Conservation (phyloP, 2,797 vertebrate genomes). For the Ctenopoma kingsleyae region DNA sequence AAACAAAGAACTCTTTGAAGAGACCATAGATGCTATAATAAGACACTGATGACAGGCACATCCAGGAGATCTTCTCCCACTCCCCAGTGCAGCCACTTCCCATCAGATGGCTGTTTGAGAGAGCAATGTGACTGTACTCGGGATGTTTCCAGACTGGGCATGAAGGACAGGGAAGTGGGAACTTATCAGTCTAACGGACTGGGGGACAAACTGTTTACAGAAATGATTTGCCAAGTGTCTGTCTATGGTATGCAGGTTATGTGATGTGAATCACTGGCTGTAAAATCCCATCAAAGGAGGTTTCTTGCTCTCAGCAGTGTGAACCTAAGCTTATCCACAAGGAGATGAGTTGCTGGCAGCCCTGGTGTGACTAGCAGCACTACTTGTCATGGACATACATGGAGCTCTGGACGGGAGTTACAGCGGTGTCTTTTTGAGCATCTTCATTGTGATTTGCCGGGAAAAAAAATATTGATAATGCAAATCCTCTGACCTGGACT, state of each 20-base stretch:
- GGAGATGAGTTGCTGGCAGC: slow-evolving; percentile 64
- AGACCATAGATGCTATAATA: slow-evolving; percentile 77
- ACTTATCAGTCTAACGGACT: slow-evolving; percentile 32
- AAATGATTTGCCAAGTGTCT: slow-evolving; percentile 59
- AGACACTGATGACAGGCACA: slow-evolving; percentile 83
- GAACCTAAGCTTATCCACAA: slow-evolving; percentile 69
- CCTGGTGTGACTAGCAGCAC: slow-evolving; percentile 47
- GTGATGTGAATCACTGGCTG: slow-evolving; percentile 74
- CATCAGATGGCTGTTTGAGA: slow-evolving; percentile 17
- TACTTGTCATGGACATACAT: slow-evolving; percentile 56
- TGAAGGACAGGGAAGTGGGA: slow-evolving; percentile 25
- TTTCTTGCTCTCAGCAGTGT: slow-evolving; percentile 65
- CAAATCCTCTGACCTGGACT: slow-evolving; percentile 19
- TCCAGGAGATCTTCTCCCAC: slow-evolving; percentile 73
- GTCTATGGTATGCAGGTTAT: slow-evolving; percentile 75
- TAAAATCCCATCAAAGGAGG: slow-evolving; percentile 83
- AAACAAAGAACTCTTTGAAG: slow-evolving; percentile 88
- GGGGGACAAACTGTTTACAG: slow-evolving; percentile 63
- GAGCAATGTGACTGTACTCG: not conserved
- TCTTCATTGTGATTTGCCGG: slow-evolving; percentile 4
- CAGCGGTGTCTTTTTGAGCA: slow-evolving; percentile 20
- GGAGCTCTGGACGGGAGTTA: slow-evolving; percentile 24
- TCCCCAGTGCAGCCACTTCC: slow-evolving; percentile 38
- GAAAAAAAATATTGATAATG: slow-evolving; percentile 14
- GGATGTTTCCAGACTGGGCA: slow-evolving; percentile 32